Conservation (phyloP, 2,888 invertebrate genomes). For the Congeria kusceri region DNA sequence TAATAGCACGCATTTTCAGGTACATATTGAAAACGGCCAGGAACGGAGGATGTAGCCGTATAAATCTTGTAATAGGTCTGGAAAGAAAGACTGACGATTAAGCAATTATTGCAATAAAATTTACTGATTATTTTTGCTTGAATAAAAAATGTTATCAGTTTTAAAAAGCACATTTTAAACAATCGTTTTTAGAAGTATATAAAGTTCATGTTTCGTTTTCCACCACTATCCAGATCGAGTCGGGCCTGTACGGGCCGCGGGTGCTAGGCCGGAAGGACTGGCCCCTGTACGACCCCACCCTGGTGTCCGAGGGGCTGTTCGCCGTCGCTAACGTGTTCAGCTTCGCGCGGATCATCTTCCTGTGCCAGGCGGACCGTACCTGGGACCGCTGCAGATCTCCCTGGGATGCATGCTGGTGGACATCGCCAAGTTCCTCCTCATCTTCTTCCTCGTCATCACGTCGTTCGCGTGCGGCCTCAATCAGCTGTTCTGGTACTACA, state of each 20-base stretch:
- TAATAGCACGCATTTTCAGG: too few relatives aligned
- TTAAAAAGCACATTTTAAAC: too few relatives aligned
- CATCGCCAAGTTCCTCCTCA: constrained; percentile 87
- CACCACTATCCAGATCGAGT: constrained; percentile 67
- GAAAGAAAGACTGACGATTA: too few relatives aligned
- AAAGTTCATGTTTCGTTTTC: too few relatives aligned
- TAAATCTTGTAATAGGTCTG: too few relatives aligned
- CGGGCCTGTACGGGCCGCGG: constrained; percentile 83
- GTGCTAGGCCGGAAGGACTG: constrained; percentile 85
- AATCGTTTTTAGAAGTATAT: too few relatives aligned
- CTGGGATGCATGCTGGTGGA: constrained; percentile 88
- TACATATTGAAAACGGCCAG: too few relatives aligned
- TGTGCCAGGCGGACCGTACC: constrained; percentile 87
- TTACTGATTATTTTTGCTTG: too few relatives aligned
- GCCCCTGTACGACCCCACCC: constrained; percentile 87
- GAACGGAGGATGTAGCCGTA: too few relatives aligned
- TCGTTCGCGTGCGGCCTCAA: constrained; percentile 89
- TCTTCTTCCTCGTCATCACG: constrained; percentile 86
- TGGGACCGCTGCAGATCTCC: constrained; percentile 87
- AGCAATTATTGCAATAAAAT: too few relatives aligned
- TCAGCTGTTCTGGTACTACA: constrained; percentile 88
- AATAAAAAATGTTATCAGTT: too few relatives aligned
- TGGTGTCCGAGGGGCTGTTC: constrained; percentile 87
- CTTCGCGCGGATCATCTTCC: constrained; percentile 87
- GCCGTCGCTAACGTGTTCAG: constrained; percentile 88